Base-by-base conservation (phyloP, 2,888 invertebrate genomes). In the Troglohyphantes excavatus region DNA sequence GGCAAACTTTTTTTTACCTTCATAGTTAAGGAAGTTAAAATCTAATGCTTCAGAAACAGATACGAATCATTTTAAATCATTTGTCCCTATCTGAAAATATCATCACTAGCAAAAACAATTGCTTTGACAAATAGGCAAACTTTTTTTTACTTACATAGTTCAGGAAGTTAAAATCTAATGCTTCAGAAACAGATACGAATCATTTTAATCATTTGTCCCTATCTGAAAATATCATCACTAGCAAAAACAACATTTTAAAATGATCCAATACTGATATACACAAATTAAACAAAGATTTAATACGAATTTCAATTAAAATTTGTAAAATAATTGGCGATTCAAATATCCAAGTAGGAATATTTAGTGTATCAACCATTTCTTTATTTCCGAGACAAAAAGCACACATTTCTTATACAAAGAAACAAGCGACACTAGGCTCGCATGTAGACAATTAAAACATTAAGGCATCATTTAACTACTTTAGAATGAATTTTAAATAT, bases 191-290 rank as follows among this genome's bases (percentile, higher is more conserved):
- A 65, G 26, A 65, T 27, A 65, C 5, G 26, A 73, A 73, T 53
- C 27, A 73, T 23, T 7, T n/a, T 19, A 21, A n/a, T 70, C 70
- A 39, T 70, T 39, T 39, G 68, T 68, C 68, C 39, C 23, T 70
- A 65, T 65, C 65, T 26, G 21, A 65, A 26, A n/a, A n/a, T 65
- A 5, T 65, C 65, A 65, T 65, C 65, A 65, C 23, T 19, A n/a
- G n/a, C n/a, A n/a, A n/a, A n/a, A n/a, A 33, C 5, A 3, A 3
- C n/a, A n/a, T n/a, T n/a, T n/a, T n/a, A n/a, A n/a, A n/a, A n/a
- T n/a, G n/a, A n/a, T 33, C n/a, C n/a, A n/a, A n/a, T n/a, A n/a
- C n/a, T n/a, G n/a, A n/a, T n/a, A n/a, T n/a, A n/a, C n/a, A n/a
- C n/a, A n/a, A n/a, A n/a, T n/a, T n/a, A n/a, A n/a, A n/a, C n/a